phyloP scores from a whole-genome alignment of 2,888 invertebrate species.

The Anarsia innoxiella region DNA sequence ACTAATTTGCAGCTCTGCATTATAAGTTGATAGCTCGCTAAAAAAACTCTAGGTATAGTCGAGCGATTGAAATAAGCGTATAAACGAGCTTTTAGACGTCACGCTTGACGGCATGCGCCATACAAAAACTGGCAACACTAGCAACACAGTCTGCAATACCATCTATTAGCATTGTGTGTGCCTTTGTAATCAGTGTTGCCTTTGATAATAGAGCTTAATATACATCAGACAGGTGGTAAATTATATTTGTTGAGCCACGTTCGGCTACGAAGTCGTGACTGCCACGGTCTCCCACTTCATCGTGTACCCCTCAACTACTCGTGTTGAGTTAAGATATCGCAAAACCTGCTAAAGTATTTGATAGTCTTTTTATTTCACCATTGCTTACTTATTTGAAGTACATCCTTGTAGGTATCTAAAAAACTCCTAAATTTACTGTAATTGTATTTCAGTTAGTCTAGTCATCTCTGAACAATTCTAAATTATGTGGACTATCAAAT shows the following conservation, averaged over 20 bases:
- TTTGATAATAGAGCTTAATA: conserved; percentile 4
- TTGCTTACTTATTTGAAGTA: neutral
- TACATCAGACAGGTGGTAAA: neutral
- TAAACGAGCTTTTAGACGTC: conserved; percentile 69
- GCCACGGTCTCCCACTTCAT: neutral
- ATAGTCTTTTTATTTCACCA: neutral
- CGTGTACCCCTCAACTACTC: neutral
- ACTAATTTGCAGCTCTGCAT: conserved; percentile 47
- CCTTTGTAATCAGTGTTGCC: neutral
- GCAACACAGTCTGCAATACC: neutral
- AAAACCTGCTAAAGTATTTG: neutral
- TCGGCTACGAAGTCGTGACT: conserved; percentile 2
- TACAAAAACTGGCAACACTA: conserved; percentile 46
- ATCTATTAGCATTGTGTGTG: neutral
- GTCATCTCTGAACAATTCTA: too few relatives aligned
- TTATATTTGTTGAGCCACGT: neutral
- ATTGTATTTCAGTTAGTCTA: too few relatives aligned
- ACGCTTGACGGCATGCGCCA: conserved; percentile 50
- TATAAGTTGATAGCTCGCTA: conserved; percentile 46
- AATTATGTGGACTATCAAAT: too few relatives aligned
- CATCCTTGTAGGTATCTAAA: too few relatives aligned
- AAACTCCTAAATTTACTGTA: too few relatives aligned
- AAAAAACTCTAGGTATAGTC: conserved; percentile 47
- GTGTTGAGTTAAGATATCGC: neutral
- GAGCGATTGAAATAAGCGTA: conserved; percentile 58